A percentile compares a stretch with the other conserved stretches of the same genome.
Evolutionary conservation across 2,113 vertebrate species (phyloP).

Genomic region (Perca fluviatilis): DNA sequence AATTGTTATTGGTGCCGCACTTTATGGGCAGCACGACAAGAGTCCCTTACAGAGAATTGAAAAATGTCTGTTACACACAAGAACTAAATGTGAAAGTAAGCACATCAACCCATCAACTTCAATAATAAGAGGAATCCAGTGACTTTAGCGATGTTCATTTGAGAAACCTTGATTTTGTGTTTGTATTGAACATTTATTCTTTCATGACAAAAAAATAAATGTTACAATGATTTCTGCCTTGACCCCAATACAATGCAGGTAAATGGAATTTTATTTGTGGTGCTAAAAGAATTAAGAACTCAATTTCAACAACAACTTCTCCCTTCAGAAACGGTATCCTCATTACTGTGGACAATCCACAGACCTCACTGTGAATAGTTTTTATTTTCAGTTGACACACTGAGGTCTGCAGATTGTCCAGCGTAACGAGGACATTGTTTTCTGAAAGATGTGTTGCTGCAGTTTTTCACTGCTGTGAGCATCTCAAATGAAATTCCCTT

Average conservation of each 20-base stretch:
- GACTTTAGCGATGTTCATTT: not conserved
- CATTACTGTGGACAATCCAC: not conserved
- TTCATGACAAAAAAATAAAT: too few relatives aligned
- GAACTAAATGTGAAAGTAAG: conserved; percentile 10
- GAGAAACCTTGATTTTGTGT: not conserved
- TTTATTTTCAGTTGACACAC: not conserved
- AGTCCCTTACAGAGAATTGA: conserved; percentile 28
- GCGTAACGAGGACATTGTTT: not conserved
- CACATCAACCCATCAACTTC: conserved; percentile 7
- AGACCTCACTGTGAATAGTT: not conserved
- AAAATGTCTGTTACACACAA: conserved; percentile 36
- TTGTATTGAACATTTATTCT: not conserved
- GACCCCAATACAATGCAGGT: not conserved
- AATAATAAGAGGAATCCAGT: not conserved
- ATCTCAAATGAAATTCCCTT: not conserved
- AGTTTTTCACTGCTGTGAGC: not conserved
- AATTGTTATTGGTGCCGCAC: conserved; percentile 61
- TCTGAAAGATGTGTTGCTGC: not conserved
- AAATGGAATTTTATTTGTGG: not conserved
- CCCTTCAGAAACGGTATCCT: not conserved
- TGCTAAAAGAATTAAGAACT: not conserved
- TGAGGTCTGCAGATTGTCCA: not conserved
- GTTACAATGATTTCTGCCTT: not conserved
- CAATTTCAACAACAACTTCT: not conserved
- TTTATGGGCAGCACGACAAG: conserved; percentile 52